Base-by-base conservation (phyloP, 1,140 invertebrate genomes). In the Drosophila willistoni region DNA sequence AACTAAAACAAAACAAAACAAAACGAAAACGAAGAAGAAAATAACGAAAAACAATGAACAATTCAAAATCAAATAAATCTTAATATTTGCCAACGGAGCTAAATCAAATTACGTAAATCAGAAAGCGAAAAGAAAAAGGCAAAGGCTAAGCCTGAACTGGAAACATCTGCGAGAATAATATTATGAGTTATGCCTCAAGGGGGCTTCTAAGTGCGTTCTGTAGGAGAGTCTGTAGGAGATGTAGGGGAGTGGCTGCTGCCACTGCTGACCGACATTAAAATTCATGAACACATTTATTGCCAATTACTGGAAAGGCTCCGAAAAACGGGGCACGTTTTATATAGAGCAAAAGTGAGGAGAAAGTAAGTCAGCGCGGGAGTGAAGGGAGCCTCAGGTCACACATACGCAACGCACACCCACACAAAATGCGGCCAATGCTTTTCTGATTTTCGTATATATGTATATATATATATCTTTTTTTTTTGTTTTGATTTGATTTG, bases 241-340 rank as follows among this genome's bases (percentile, higher is more conserved):
- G 73, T 64, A 51, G 55, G 70, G 36, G 68, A 71, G 70, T 67
- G 42, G 14, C 3, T 39, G 68, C 84, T 89, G 84, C 89, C 84
- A 17, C 7, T 39, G 68, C 84, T 89, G 84, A 87, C 84, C 84
- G 66, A 67, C 84, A 89, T 89, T 89, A 89, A 89, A 89, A 89
- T 89, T 89, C 84, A 89, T 89, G 84, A 89, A 89, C 85, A 89
- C 84, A 89, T 89, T 89, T 89, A 89, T 89, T 89, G 84, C 84
- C 84, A 89, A 89, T 89, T 89, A 89, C 84, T 83, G 81, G 80
- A 73, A 65, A 70, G 85, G 71, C 71, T 71, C 62, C 56, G 56
- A 59, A 36, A 29, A 33, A 59, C 44, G 44, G 22, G 74, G 72
- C 80, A 89, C 80, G 85, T 81, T 89, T 67, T 76, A 67, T 81